Evolutionary conservation across 2,113 vertebrate genomes (phyloP), one percentile per base, ranked within the genome.

Genomic region (Cyphomyrus plagiostoma): DNA sequence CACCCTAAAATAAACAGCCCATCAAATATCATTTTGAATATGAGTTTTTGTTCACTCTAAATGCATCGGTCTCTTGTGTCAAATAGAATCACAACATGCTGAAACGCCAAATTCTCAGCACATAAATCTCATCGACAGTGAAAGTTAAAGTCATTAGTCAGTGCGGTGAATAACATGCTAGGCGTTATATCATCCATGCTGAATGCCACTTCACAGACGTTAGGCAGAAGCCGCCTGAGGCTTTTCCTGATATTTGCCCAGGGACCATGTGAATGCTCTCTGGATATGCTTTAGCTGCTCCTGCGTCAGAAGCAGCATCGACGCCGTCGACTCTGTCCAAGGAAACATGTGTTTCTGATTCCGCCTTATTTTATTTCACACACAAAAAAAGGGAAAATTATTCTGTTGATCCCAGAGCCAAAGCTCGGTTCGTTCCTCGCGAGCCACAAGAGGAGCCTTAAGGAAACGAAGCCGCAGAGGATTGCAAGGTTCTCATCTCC

Each of bases 331-430:
- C 85, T 35, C 23, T 1, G 26, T 87, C 84, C 48, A 50, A 85
- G 23, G 50, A 39, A 11, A 23, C 84, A 89, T 58, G 83, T 74
- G 46, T 45, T 86, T 87, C 89, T 77, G 46, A 50, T 77, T 66
- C 56, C 39, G 15, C 13, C 6, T 26, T 17, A 35, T 45, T 42
- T 53, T 52, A 50, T 82, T 80, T 89, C 88, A 45, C 52, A 53
- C 85, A 87, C 84, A 49, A 80, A 92, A 92, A 89, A 88, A 80
- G 3, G 23, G 89, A 74, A 80, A 92, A 87, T 50, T 80, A 91
- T 89, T 83, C 74, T 53, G 87, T 91, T 88, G 88, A 88, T 89
- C 89, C 90, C 84, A 88, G 88, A 90, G 83, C 90, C 42, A 4
- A 88, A 35, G 86, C 88, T 84, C 49, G 56, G 90, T 89, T 87